Base-by-base conservation (phyloP, 2,888 invertebrate species). In the Tribolium freemani region DNA sequence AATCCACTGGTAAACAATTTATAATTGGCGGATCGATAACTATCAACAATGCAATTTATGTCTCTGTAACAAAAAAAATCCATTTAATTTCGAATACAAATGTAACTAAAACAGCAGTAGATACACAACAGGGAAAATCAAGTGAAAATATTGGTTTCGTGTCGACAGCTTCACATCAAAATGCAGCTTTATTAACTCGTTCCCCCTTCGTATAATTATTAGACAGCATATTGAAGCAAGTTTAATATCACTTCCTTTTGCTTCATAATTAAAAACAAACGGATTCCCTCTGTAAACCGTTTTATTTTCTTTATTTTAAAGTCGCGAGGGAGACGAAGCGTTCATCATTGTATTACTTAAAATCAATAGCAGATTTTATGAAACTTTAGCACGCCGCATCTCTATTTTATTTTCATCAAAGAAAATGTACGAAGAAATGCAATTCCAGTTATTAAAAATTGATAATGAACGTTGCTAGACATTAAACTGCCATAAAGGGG, bases 201-300 rank as follows among this genome's bases (percentile, higher is more conserved):
- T 57, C 57, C 31, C 54, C 57, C 57, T 30, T 16, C 11, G 44
- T 57, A 16, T 44, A 57, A 57, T 57, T 57, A 57, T 57, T 57
- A 57, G 57, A 57, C 13, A 57, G 57, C 57, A 44, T 57, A 57
- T 57, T 57, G 57, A 57, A 57, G 16, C 38, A 57, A 13, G 57
- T 57, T 57, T 57, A 57, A 57, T 57, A 44, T 57, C 57, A 57
- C 57, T 44, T 54, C 44, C 57, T 57, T 57, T 13, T 38, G 38
- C 44, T 57, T 44, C 44, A 44, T 57, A 57, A 57, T 57, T 57
- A 57, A 57, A 57, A 57, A 57, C 57, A 57, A 57, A 57, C 57
- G 57, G n/a, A 57, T 30, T 57, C 44, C 44, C 57, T 44, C 57
- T 30, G 9, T 44, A 44, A 13, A 57, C 10, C 30, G 54, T 54